Percentiles rank a stretch among this genome's conserved stretches.
phyloP scores from a whole-genome alignment of 1,140 invertebrate genomes.

The Brachionus asplanchnoidis region DNA sequence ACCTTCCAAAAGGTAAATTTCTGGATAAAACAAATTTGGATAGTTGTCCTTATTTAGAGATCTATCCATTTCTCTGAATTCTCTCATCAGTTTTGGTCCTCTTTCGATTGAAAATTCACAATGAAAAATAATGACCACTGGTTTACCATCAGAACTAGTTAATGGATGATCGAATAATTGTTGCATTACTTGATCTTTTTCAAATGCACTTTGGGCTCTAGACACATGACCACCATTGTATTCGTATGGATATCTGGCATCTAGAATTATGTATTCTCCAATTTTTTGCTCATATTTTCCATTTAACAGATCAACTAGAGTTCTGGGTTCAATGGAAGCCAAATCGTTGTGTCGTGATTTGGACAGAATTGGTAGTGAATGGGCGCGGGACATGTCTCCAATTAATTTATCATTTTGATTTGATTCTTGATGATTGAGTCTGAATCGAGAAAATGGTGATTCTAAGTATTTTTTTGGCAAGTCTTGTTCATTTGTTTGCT shows the following conservation, averaged over 20 bases:
- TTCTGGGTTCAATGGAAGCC: conserved; percentile 5
- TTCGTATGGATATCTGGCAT: conserved; percentile 86
- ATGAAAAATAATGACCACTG: conserved; percentile 85
- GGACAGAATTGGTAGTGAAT: background rate
- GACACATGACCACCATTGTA: conserved; percentile 88
- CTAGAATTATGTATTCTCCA: conserved; percentile 51
- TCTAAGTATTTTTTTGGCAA: background rate
- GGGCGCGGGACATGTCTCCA: background rate
- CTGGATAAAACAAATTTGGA: conserved; percentile 81
- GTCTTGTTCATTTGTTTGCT: background rate
- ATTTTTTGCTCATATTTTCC: conserved; percentile 13
- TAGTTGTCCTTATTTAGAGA: conserved; percentile 75
- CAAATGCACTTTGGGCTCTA: conserved; percentile 74
- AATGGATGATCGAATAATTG: conserved; percentile 57
- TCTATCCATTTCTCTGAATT: conserved; percentile 74
- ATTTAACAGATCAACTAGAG: background rate
- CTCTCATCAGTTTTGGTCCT: conserved; percentile 69
- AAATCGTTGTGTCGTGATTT: conserved; percentile 3
- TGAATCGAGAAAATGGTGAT: background rate
- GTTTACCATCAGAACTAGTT: conserved; percentile 53
- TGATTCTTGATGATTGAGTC: background rate
- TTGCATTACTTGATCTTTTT: conserved; percentile 67
- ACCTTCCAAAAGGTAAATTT: conserved; percentile 85
- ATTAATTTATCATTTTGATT: background rate
- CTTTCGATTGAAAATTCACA: conserved; percentile 95